These are phyloP conservation scores for Acanthosepion pharaonis DNA, from an alignment of 2,888 invertebrate species.

Conservation along the genomic window DNA sequence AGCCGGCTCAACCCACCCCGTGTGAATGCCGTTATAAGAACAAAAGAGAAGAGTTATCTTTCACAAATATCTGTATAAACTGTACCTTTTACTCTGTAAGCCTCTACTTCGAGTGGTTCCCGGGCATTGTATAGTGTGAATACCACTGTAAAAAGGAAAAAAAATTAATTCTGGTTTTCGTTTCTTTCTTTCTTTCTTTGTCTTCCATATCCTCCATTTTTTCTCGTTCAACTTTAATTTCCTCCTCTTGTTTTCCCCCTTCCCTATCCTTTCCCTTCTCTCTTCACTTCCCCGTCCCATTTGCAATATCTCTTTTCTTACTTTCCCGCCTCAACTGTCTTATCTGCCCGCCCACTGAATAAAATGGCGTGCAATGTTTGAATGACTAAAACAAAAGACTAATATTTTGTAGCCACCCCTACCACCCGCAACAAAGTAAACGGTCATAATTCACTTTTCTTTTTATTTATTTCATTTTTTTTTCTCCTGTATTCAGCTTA, in stretches of 20 bases:
- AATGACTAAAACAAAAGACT: background rate
- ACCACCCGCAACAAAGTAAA: background rate
- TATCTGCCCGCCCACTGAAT: background rate
- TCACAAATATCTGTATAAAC: no score
- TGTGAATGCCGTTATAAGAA: no score
- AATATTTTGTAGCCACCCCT: background rate
- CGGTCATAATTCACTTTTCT: background rate
- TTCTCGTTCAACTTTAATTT: accelerated
- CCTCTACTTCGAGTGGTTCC: no score
- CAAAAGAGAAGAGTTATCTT: no score
- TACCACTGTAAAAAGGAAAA: no score
- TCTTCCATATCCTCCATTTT: background rate
- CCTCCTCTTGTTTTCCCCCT: background rate
- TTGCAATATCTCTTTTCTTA: background rate
- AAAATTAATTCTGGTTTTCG: background rate
- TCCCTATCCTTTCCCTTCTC: background rate
- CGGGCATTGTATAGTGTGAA: no score
- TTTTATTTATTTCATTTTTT: background rate
- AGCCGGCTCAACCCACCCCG: no score
- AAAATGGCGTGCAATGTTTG: background rate
- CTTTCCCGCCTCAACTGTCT: background rate
- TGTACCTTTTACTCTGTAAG: no score
- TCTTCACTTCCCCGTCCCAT: no score
- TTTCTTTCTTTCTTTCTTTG: background rate
- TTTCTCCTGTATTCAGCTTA: background rate